Percentiles rank a stretch among this genome's conserved stretches.
Conservation (phyloP, 2,888 invertebrate species). For the Sesamia inferens region DNA sequence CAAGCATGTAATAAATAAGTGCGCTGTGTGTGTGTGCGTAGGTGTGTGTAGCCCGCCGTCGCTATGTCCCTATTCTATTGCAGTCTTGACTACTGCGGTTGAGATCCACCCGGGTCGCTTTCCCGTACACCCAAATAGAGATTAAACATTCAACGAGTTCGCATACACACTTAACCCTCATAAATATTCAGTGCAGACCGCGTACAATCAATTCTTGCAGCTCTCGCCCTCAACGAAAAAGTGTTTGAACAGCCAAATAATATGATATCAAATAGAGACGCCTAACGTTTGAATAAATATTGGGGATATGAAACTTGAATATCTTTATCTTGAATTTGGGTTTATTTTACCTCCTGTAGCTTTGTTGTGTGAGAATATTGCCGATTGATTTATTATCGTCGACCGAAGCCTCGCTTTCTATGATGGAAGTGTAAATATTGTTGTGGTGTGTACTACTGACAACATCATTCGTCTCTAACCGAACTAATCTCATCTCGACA, state of each 20-base stretch:
- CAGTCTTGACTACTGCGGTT: slow-evolving; percentile 65
- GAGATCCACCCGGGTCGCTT: slow-evolving; percentile 63
- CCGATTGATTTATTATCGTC: slow-evolving; percentile 54
- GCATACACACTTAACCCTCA: slow-evolving; percentile 89
- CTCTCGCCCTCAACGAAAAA: slow-evolving; percentile 80
- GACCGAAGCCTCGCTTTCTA: slow-evolving; percentile 22
- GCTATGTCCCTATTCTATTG: slow-evolving; percentile 50
- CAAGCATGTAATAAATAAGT: slow-evolving; percentile 49
- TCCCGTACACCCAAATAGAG: slow-evolving; percentile 80
- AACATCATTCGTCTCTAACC: not conserved
- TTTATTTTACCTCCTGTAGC: slow-evolving; percentile 57
- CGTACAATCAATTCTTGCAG: slow-evolving; percentile 88
- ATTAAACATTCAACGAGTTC: slow-evolving; percentile 90
- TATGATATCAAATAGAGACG: slow-evolving; percentile 84
- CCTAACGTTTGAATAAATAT: slow-evolving; percentile 83
- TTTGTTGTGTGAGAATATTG: slow-evolving; percentile 62
- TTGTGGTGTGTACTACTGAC: not conserved
- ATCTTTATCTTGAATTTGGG: slow-evolving; percentile 64
- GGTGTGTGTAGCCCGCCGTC: slow-evolving; percentile 23
- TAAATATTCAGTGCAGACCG: slow-evolving; percentile 87
- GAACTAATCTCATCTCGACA: not conserved
- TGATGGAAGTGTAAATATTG: slow-evolving; percentile 29
- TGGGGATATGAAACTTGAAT: slow-evolving; percentile 71
- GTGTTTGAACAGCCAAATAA: slow-evolving; percentile 84
- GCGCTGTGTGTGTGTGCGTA: slow-evolving; percentile 27